These are phyloP conservation scores for Odiellus spinosus DNA, from an alignment of 2,888 invertebrate genomes.

Conservation along the genomic window DNA sequence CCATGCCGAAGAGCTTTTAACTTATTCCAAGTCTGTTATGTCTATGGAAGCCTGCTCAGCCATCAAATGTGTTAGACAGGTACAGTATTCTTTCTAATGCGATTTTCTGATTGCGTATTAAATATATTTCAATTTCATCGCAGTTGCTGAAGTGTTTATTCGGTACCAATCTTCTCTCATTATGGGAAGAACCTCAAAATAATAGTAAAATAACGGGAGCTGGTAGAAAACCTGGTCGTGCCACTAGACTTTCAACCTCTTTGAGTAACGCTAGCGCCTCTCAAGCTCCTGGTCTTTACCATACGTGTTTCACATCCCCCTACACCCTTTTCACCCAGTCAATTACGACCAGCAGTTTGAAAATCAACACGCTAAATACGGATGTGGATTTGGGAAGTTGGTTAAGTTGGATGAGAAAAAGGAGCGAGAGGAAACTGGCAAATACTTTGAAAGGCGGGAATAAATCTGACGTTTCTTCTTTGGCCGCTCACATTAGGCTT, in stretches of 20 bases:
- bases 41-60: slow-evolving; percentile 49
- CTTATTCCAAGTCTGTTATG: slow-evolving; percentile 54
- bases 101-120: too few species aligned
- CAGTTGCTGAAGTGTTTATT: slow-evolving; percentile 50
- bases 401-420: slow-evolving; percentile 29
- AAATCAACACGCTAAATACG: neutral
- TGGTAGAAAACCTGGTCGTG: slow-evolving; percentile 23
- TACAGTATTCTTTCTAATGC: too few species aligned
- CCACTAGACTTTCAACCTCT: slow-evolving; percentile 23
- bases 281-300: slow-evolving; percentile 28
- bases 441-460: slow-evolving; percentile 33
- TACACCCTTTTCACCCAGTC: slow-evolving; percentile 32
- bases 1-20: slow-evolving; percentile 61
- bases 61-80: slow-evolving; percentile 58
- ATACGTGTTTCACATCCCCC: slow-evolving; percentile 30
- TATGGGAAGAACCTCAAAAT: slow-evolving; percentile 18
- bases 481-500: slow-evolving; percentile 67
- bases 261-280: slow-evolving; percentile 11
- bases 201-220: slow-evolving; percentile 10
- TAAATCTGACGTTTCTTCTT: slow-evolving; percentile 35
- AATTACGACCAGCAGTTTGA: slow-evolving; percentile 22
- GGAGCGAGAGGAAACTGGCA: slow-evolving; percentile 30
- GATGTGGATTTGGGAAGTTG: slow-evolving; percentile 22
- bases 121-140: too few species aligned
- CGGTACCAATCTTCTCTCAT: slow-evolving; percentile 46